Evolutionary conservation across 2,113 vertebrate species (phyloP).

Genomic region (Bubalus kerabau): DNA sequence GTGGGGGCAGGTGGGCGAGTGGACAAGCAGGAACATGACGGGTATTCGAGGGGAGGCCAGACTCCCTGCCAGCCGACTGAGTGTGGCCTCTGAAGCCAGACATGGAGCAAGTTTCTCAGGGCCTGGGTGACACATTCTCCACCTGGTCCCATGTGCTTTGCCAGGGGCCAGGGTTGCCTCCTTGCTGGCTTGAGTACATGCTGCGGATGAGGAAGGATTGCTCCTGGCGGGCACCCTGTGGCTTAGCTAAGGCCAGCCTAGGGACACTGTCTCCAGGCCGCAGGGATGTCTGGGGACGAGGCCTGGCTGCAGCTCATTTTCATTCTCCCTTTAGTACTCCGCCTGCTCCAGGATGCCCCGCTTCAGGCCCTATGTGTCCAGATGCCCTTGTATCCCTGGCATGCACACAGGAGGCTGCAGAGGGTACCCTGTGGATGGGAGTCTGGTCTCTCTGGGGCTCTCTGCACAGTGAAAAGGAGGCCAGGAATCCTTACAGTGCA

Average conservation of each 20-base stretch:
- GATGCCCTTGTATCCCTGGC: too few species aligned
- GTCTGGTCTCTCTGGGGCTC: not conserved
- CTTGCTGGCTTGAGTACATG: not conserved
- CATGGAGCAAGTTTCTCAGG: not conserved
- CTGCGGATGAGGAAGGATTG: rapidly evolving
- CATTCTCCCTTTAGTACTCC: not conserved
- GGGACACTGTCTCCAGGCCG: not conserved
- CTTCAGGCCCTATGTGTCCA: rapidly evolving
- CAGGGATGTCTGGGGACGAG: not conserved
- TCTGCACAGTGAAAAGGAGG: not conserved
- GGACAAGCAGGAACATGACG: not conserved
- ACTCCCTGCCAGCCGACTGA: not conserved
- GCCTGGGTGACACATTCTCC: not conserved
- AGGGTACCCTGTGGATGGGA: not conserved
- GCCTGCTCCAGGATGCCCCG: rapidly evolving
- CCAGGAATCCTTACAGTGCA: not conserved
- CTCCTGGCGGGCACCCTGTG: not conserved
- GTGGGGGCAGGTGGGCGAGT: not conserved
- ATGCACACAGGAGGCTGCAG: not conserved
- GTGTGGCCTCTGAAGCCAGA: not conserved
- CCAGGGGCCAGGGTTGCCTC: not conserved
- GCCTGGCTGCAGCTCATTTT: not conserved
- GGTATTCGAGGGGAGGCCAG: not conserved
- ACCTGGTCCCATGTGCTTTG: not conserved
- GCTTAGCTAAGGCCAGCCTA: not conserved